Percentiles rank a stretch among this genome's conserved stretches.
Conservation (phyloP, 1,140 invertebrate species). For the Drosophila takahashii region DNA sequence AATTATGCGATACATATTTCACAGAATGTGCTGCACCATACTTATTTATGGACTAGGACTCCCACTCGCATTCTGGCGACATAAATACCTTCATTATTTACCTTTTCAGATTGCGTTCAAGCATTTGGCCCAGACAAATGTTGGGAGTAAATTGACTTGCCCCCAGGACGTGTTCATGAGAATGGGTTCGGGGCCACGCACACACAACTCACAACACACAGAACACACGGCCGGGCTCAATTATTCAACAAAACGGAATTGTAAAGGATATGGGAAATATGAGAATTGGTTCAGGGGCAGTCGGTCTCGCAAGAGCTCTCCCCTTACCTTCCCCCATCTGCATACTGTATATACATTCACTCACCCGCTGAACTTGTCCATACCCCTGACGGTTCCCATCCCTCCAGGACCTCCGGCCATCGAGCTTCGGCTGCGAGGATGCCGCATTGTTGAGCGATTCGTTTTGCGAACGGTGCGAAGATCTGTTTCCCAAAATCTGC, state of each 20-base stretch:
- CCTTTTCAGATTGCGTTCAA: conserved; percentile 67
- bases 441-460: conserved; percentile 85
- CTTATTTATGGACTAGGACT: conserved; percentile 55
- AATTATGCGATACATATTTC: conserved; percentile 76
- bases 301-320: conserved; percentile 11
- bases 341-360: conserved; percentile 15
- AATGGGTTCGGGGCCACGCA: conserved; percentile 16
- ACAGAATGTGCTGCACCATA: conserved; percentile 30
- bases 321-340: background rate
- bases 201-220: conserved; percentile 19
- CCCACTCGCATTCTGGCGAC: conserved; percentile 27
- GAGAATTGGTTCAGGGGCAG: conserved; percentile 73
- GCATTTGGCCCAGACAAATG: conserved; percentile 37
- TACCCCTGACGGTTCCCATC: conserved; percentile 18
- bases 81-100: conserved; percentile 77
- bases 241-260: conserved; percentile 65
- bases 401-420: conserved; percentile 32
- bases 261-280: conserved; percentile 61
- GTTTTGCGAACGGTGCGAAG: conserved; percentile 89
- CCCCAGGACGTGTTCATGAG: conserved; percentile 46
- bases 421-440: conserved; percentile 28
- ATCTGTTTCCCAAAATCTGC: conserved; percentile 91
- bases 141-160: conserved; percentile 64
- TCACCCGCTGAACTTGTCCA: conserved; percentile 73
- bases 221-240: conserved; percentile 54